These are phyloP conservation scores for Andrena bucephala DNA, from an alignment of 2,888 invertebrate species.

Conservation along the genomic window DNA sequence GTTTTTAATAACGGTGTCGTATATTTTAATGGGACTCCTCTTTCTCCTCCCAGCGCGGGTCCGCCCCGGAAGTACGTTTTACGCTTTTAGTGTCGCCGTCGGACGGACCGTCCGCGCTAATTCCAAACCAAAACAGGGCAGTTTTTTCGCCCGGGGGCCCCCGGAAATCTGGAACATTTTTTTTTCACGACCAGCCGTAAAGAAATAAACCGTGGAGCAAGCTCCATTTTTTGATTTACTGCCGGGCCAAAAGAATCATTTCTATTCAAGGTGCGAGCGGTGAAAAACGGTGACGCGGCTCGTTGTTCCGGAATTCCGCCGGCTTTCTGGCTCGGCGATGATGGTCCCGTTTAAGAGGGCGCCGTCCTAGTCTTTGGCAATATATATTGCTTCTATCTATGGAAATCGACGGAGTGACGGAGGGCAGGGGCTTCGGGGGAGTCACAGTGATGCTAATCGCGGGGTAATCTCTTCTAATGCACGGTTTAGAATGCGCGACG, in stretches of 20 bases:
- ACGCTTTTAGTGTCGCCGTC: constrained; percentile 66
- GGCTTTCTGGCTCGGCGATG: not conserved
- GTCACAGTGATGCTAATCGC: constrained; percentile 60
- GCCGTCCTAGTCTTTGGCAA: not conserved
- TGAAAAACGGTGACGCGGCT: not conserved
- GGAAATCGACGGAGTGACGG: constrained; percentile 3
- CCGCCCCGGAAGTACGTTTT: constrained; percentile 48
- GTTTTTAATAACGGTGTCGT: constrained; percentile 83
- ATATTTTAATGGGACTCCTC: constrained; percentile 79
- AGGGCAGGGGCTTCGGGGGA: not conserved
- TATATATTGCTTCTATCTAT: constrained; percentile 28
- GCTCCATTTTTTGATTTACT: constrained; percentile 50
- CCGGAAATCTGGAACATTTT: constrained; percentile 74
- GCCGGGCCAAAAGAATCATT: not conserved
- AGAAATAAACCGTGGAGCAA: constrained; percentile 74
- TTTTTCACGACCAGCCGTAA: constrained; percentile 70
- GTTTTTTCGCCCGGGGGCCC: constrained; percentile 71
- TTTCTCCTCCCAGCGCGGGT: constrained; percentile 60
- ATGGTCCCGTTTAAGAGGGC: constrained; percentile 9
- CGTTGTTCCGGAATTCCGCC: not conserved
- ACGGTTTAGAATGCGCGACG: constrained; percentile 77
- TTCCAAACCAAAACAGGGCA: constrained; percentile 83
- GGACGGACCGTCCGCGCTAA: constrained; percentile 72
- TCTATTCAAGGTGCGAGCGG: not conserved
- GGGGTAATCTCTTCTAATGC: constrained; percentile 77